phyloP scores from a whole-genome alignment of 2,797 vertebrate species.

The Chlorospingus semifuscus region DNA sequence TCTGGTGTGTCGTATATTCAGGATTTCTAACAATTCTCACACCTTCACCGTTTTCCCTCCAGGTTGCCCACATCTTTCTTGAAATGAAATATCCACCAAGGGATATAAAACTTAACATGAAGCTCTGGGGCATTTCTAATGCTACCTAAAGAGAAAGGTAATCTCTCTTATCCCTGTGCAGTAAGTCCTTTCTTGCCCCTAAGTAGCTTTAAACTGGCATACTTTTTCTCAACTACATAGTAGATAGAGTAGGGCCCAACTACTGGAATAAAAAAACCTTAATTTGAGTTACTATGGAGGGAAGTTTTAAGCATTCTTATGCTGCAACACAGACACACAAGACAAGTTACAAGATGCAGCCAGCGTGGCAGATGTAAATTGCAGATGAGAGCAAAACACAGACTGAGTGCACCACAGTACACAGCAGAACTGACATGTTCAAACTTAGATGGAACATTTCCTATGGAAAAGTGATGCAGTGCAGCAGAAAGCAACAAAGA shows the following conservation, averaged over 20 bases:
- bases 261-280: background rate
- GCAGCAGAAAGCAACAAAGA: background rate
- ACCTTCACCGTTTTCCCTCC: background rate
- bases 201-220: background rate
- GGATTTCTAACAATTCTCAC: background rate
- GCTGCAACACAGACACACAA: background rate
- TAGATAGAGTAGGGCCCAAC: background rate
- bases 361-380: background rate
- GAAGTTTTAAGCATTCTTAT: background rate
- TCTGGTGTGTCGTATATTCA: background rate
- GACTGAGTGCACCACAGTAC: background rate
- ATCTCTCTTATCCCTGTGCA: background rate
- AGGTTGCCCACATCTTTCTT: background rate
- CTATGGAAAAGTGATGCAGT: background rate
- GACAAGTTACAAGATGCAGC: background rate
- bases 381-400: background rate
- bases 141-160: background rate
- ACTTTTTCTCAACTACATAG: background rate
- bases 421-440: background rate
- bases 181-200: background rate
- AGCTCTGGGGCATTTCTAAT: background rate
- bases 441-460: background rate
- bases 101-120: background rate
- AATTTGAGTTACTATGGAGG: background rate
- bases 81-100: background rate